phyloP scores from a whole-genome alignment of 2,797 vertebrate genomes.

The Bradypus variegatus region DNA sequence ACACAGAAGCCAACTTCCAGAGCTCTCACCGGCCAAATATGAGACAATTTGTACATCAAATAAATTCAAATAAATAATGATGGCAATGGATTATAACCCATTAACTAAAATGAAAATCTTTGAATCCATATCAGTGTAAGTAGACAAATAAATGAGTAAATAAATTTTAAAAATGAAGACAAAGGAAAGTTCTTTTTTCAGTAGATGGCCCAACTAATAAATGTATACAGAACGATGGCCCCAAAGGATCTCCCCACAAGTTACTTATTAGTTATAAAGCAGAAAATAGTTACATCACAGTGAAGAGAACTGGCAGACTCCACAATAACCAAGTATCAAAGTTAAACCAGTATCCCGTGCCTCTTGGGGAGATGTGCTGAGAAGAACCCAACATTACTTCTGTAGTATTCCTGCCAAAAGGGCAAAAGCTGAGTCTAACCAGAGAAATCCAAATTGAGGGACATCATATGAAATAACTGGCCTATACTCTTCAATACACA shows the following conservation, averaged over 20 bases:
- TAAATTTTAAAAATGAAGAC: neutral
- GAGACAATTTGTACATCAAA: neutral
- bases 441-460: neutral
- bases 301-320: neutral
- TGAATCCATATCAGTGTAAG: neutral
- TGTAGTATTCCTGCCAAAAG: neutral
- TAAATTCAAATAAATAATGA: constrained; percentile 15
- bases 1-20: neutral
- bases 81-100: neutral
- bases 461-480: neutral
- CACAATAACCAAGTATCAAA: neutral
- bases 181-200: neutral
- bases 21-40: neutral
- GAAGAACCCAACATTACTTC: neutral
- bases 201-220: neutral
- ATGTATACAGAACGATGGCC: neutral
- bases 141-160: neutral
- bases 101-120: constrained; percentile 35
- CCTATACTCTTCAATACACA: neutral
- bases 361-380: neutral
- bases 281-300: neutral
- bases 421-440: neutral
- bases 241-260: neutral
- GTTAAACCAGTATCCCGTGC: neutral
- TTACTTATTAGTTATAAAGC: constrained; percentile 3